phyloP scores from a whole-genome alignment of 2,113 vertebrate genomes.

The Herpetotheres cachinnans region DNA sequence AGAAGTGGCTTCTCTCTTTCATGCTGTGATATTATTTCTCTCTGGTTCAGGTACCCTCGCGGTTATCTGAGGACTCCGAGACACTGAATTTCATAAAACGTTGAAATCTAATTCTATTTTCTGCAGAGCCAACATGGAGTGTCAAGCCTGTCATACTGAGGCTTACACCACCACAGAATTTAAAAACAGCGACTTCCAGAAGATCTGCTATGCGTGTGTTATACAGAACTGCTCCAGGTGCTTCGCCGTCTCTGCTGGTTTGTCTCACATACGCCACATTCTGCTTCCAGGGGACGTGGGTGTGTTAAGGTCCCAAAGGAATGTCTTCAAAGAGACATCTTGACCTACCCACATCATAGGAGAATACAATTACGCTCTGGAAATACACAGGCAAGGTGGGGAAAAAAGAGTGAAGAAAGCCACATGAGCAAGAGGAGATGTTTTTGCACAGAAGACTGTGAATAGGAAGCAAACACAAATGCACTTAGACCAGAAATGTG shows the following conservation, averaged over 20 bases:
- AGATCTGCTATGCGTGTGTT: background rate
- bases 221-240: background rate
- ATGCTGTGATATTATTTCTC: background rate
- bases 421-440: background rate
- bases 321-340: background rate
- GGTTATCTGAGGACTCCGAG: background rate
- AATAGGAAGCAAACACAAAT: background rate
- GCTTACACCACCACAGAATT: background rate
- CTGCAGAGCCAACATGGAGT: background rate
- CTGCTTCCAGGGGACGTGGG: background rate
- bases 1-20: background rate
- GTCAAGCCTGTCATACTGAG: background rate
- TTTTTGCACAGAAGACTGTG: background rate
- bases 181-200: background rate
- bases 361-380: background rate
- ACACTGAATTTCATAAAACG: background rate
- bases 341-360: background rate
- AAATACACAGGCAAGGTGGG: background rate
- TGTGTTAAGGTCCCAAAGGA: background rate
- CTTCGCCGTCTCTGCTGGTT: background rate
- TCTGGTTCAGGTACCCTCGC: background rate
- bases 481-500: background rate
- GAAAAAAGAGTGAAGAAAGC: background rate
- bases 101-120: background rate
- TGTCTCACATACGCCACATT: accelerated